These are phyloP conservation scores for Pseudorhiza aurosa DNA, from an alignment of 30 jellyfish, hydroid and myxozoan genomes.

Conservation along the genomic window DNA sequence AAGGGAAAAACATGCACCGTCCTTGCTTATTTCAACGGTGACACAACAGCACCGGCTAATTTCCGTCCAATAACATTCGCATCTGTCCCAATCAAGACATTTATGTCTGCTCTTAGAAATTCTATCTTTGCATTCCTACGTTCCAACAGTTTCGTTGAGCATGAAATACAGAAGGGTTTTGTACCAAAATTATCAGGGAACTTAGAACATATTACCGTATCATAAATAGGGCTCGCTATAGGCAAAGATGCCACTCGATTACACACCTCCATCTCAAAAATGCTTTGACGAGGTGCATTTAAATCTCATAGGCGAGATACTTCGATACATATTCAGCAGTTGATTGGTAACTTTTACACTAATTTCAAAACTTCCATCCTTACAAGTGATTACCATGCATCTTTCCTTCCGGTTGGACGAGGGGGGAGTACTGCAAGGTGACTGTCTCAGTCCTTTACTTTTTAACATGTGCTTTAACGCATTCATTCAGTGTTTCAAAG, in stretches of 20 bases:
- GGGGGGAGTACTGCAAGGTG: too few relatives aligned
- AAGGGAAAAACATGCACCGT: too few relatives aligned
- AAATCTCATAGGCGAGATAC: too few relatives aligned
- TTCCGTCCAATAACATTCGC: constrained; percentile 29
- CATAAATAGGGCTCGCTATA: too few relatives aligned
- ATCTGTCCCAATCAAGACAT: background rate
- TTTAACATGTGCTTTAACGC: constrained; percentile 28
- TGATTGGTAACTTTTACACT: background rate
- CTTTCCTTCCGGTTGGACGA: background rate
- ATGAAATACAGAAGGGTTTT: too few relatives aligned
- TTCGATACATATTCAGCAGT: too few relatives aligned
- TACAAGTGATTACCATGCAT: background rate
- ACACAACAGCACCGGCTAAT: constrained; percentile 16
- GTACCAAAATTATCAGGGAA: too few relatives aligned
- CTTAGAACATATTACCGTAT: too few relatives aligned
- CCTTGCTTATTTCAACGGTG: constrained; percentile 5
- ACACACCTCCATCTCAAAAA: too few relatives aligned
- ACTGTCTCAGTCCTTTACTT: constrained; percentile 26
- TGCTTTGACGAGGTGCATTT: too few relatives aligned
- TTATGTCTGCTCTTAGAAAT: constrained; percentile 18
- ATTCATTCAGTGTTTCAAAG: constrained; percentile 5
- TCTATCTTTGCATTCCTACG: background rate
- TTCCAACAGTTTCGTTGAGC: background rate
- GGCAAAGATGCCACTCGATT: too few relatives aligned
- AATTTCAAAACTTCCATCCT: background rate